These are phyloP conservation scores for Xiphophorus maculatus DNA, from an alignment of 2,113 vertebrate genomes.

Conservation along the genomic window DNA sequence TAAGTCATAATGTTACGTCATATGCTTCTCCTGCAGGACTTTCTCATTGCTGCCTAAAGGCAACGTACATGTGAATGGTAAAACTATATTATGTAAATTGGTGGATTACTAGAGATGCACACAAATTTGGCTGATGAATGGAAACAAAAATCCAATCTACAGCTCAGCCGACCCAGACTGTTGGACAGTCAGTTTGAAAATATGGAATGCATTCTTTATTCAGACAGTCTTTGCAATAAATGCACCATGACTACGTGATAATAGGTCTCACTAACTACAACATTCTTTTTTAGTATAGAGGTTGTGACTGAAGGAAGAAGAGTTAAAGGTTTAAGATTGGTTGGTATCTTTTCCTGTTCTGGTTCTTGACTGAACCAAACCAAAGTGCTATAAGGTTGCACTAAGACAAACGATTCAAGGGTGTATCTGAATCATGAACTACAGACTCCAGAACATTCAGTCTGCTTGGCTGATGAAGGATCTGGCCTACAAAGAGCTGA, in stretches of 20 bases:
- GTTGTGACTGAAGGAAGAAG: no score
- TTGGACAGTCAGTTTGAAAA: neutral
- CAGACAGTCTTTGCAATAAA: neutral
- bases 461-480: no score
- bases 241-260: neutral
- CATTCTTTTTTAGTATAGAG: no score
- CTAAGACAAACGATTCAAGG: no score
- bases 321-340: no score
- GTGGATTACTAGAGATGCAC: neutral
- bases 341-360: no score
- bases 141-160: neutral
- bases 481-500: no score
- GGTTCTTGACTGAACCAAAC: no score
- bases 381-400: no score
- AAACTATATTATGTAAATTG: neutral
- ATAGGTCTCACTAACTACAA: no score
- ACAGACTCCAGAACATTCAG: no score
- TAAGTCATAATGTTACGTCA: neutral
- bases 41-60: slow-evolving; percentile 18
- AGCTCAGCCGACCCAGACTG: neutral
- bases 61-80: slow-evolving; percentile 13
- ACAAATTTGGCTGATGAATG: neutral
- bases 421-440: no score
- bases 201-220: neutral
- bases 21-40: neutral